Evolutionary conservation across 2,888 invertebrate genomes (phyloP).

Genomic region (Amblyteles armatorius): DNA sequence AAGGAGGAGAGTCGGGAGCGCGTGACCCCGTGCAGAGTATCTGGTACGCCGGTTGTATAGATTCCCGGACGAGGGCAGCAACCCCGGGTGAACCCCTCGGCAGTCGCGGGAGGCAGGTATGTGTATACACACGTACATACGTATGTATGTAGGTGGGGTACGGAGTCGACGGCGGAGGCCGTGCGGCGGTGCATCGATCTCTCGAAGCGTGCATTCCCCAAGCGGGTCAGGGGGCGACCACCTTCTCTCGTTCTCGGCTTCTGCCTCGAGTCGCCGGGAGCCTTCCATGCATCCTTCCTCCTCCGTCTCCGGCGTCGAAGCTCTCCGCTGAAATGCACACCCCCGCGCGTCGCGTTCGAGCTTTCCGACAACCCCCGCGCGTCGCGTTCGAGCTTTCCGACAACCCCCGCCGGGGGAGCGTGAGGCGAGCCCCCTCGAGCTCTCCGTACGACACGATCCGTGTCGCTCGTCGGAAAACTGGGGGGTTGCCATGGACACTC

Average conservation of each 20-base stretch:
- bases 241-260: conserved; percentile 76
- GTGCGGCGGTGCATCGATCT: conserved; percentile 81
- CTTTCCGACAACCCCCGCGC: conserved; percentile 8
- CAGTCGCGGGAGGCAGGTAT: conserved; percentile 58
- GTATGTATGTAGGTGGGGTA: conserved; percentile 70
- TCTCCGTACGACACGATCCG: conserved; percentile 12
- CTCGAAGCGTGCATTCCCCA: conserved; percentile 76
- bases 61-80: conserved; percentile 83
- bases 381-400: conserved; percentile 9
- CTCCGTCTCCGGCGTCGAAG: conserved; percentile 58
- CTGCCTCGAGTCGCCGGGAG: conserved; percentile 62
- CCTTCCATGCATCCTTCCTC: conserved; percentile 70
- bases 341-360: conserved; percentile 7
- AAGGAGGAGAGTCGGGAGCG: conserved; percentile 7
- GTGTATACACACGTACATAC: conserved; percentile 28
- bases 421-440: not conserved
- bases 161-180: conserved; percentile 63
- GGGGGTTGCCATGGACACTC: conserved; percentile 62
- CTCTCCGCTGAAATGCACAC: conserved; percentile 22
- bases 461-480: conserved; percentile 32
- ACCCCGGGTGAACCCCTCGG: conserved; percentile 82
- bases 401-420: not conserved
- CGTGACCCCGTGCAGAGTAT: conserved; percentile 32
- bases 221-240: conserved; percentile 82
- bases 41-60: conserved; percentile 62